Evolutionary conservation across 2,113 vertebrate species (phyloP), one percentile per base, ranked within the genome.

Genomic region (Dissostichus mawsoni): DNA sequence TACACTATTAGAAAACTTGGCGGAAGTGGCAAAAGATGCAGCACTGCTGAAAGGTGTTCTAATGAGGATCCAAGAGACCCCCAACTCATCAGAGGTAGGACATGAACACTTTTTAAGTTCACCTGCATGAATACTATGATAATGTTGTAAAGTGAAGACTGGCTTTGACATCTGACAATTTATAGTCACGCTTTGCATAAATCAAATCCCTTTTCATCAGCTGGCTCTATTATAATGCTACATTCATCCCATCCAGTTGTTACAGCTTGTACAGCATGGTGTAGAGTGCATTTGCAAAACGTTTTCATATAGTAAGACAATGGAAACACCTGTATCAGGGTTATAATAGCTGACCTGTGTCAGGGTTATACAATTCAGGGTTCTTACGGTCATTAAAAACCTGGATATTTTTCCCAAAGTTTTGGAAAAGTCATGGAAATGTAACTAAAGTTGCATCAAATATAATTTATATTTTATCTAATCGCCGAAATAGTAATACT

Each of bases 41-140:
- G 97, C 97, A 1, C 89, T 98, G 18, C 92, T 96, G 11, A 93
- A 94, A 4, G 98, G 98, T 0, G 92, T 96, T 18, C 62, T 98
- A 36, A 96, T 98, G 95, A 95, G 97, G 80, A 96, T 95, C 20
- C 85, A 95, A 36, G 94, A 95, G 44, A 88, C 84, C 13, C 95
- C 98, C 41, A 95, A 94, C 83, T 94, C 94, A 18, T 96, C 97
- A 0, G 94, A 97, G 18, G 98, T 98, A 87, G 92, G 20, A 55
- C 29, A 20, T 44, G n/a, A 63, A 5, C 1, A 64, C 23, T 7
- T 57, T 20, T 53, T 55, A 5, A n/a, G 52, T 8, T 45, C 33
- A 17, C 9, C 53, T 25, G n/a, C 52, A 23, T 20, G 12, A 14
- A 48, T 4, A 23, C 10, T 5, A 11, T n/a, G 45, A 20, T 53